Base-by-base conservation (phyloP, 2,797 vertebrate species). In the Trachurus trachurus region DNA sequence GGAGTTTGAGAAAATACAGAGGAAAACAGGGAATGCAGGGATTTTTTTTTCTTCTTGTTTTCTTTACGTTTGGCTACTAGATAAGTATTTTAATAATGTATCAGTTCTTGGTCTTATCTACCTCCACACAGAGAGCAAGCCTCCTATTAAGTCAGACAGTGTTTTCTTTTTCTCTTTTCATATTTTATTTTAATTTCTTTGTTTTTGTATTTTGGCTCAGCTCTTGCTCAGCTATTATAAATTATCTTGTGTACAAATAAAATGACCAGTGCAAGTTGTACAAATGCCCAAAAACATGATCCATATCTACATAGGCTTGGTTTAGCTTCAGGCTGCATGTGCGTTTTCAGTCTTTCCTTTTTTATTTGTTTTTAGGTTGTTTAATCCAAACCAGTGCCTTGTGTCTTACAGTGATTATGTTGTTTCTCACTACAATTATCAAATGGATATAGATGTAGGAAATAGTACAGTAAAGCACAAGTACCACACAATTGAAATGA, bases 61-160 rank as follows among this genome's bases (percentile, higher is more conserved):
- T 37, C 7, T 37, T 37, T 9, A 37, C 9, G 16, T 31, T 67
- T 80, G 69, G 77, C 60, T 59, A 59, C 29, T 16, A 8, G 57
- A 72, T 74, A 70, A 59, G 66, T 31, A 4, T 68, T 77, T 83
- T 82, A 78, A 92, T 79, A 65, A 73, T 77, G 53, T 52, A 69
- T 85, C 64, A 49, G 81, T 79, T 79, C 54, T 75, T 67, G 71
- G 22, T 60, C 64, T 39, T 74, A 26, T 70, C 31, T 72, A 47
- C 59, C 37, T 71, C 39, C 21, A 74, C 34, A 59, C 40, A 63
- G 6, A 74, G 62, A 85, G 44, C 54, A 62, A 31, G 17, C 8
- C 6, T 66, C 42, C 31, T 37, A 21, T 78, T 75, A 21, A 63
- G 11, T 64, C 3, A 40, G 31, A 12, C 0, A 1, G 34, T 37